Conservation (phyloP, 2,113 vertebrate genomes). For the Nyctibius bracteatus region DNA sequence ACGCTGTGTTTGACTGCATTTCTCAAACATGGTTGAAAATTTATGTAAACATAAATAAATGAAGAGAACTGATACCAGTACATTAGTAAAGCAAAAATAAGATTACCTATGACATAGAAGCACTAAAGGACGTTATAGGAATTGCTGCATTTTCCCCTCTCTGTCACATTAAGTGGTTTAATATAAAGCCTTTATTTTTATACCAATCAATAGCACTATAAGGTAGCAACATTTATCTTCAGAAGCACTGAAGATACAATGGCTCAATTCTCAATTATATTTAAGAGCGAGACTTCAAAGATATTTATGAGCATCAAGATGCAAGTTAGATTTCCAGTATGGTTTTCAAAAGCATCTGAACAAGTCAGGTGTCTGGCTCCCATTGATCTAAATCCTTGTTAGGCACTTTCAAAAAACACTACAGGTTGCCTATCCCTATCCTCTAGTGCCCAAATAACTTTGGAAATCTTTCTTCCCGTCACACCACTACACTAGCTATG, state of each 20-base stretch:
- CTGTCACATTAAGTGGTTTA: slow-evolving; percentile 57
- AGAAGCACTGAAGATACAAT: slow-evolving; percentile 13
- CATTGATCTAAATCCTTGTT: neutral
- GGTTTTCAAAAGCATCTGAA: slow-evolving; percentile 37
- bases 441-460: neutral
- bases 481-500: neutral
- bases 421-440: neutral
- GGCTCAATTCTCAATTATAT: slow-evolving; percentile 32
- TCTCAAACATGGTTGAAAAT: slow-evolving; percentile 10
- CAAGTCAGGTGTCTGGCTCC: neutral
- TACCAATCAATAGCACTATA: slow-evolving; percentile 55
- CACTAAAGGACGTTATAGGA: slow-evolving; percentile 22
- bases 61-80: neutral
- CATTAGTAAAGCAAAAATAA: slow-evolving; percentile 42
- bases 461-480: neutral
- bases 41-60: slow-evolving; percentile 41
- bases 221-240: slow-evolving; percentile 37
- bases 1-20: neutral
- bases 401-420: neutral
- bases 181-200: slow-evolving; percentile 63
- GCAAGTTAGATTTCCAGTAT: slow-evolving; percentile 19
- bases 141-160: slow-evolving; percentile 9
- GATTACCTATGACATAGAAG: slow-evolving; percentile 14
- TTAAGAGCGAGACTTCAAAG: slow-evolving; percentile 23
- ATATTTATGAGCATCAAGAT: slow-evolving; percentile 31